Percentiles rank a stretch among this genome's conserved stretches.
Evolutionary conservation across 2,797 vertebrate genomes (phyloP).

Genomic region (Odontamblyopus rebecca): DNA sequence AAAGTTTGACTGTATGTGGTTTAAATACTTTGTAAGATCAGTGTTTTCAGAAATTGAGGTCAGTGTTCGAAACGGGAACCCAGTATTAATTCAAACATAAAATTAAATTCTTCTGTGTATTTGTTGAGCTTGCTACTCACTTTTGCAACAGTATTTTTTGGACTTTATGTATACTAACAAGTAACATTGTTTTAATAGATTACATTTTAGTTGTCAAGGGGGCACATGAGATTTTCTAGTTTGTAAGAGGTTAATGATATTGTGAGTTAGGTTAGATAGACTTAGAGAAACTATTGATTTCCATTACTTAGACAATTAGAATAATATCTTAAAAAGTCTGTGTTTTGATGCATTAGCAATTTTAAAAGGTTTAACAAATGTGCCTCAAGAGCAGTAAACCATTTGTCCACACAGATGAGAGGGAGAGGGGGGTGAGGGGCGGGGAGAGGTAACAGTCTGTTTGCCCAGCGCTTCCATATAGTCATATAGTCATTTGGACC

Average conservation of each 20-base stretch:
- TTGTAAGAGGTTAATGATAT: not conserved
- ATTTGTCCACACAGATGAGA: conserved; percentile 30
- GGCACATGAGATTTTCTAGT: not conserved
- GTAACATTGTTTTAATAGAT: not conserved
- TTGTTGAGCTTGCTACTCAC: not conserved
- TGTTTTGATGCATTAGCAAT: no score
- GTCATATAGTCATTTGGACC: conserved; percentile 72
- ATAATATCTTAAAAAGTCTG: no score
- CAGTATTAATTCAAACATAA: no score
- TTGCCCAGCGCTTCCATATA: conserved; percentile 56
- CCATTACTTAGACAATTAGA: no score
- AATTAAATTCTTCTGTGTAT: no score
- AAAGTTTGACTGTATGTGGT: not conserved
- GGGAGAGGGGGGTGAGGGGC: not conserved
- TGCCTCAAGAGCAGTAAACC: conserved; percentile 23
- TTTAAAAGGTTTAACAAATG: conserved; percentile 2
- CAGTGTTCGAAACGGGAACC: no score
- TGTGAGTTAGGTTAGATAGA: not conserved
- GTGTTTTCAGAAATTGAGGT: no score
- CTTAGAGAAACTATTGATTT: no score
- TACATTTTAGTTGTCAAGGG: not conserved
- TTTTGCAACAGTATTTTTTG: not conserved
- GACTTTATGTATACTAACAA: not conserved
- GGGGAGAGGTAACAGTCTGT: conserved; percentile 48
- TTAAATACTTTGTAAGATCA: not conserved